Conservation (phyloP, 64 coral and sea anemone species). For the Montipora capricornis region DNA sequence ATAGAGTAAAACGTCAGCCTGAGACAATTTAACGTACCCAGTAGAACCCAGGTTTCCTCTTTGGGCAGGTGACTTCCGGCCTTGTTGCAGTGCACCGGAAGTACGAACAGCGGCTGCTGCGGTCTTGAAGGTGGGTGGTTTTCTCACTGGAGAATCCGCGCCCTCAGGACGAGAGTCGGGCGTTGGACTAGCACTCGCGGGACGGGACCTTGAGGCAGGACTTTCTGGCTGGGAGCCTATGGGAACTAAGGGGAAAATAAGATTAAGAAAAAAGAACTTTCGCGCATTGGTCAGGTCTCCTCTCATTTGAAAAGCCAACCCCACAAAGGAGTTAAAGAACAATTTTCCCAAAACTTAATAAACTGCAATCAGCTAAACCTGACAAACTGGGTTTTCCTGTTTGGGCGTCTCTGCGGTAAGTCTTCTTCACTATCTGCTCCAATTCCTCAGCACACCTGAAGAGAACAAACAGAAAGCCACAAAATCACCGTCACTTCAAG, state of each 20-base stretch:
- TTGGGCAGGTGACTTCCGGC: conserved; percentile 33
- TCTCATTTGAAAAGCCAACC: too few relatives aligned
- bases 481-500: too few relatives aligned
- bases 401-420: not conserved
- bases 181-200: not conserved
- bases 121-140: conserved; percentile 53
- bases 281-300: too few relatives aligned
- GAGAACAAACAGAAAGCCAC: not conserved
- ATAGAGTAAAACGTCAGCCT: too few relatives aligned
- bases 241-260: not conserved
- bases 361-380: not conserved
- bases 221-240: not conserved
- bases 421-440: conserved; percentile 24
- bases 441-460: conserved; percentile 23
- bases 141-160: not conserved
- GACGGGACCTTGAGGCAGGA: not conserved
- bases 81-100: conserved; percentile 47
- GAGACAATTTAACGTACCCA: conserved; percentile 18
- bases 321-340: too few relatives aligned
- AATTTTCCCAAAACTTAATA: not conserved
- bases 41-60: conserved; percentile 43
- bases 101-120: conserved; percentile 62
- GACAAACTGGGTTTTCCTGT: not conserved
- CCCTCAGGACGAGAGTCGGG: not conserved
- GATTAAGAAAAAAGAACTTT: too few relatives aligned